These are phyloP conservation scores for Leptosomus discolor DNA, from an alignment of 2,113 vertebrate genomes.

Conservation along the genomic window DNA sequence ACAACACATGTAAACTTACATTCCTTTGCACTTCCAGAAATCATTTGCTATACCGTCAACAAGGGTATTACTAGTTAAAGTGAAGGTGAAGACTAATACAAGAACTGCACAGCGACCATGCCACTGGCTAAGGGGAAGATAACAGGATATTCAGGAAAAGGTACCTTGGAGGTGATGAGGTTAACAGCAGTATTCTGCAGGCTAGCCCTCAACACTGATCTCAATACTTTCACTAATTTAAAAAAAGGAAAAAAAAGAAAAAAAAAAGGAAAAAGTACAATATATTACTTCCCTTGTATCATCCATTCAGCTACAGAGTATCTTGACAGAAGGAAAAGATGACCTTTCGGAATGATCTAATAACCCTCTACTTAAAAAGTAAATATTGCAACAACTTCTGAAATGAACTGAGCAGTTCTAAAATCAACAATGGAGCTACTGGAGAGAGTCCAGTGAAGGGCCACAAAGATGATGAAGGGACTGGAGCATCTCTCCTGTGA, in stretches of 20 bases:
- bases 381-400: neutral
- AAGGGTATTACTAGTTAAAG: neutral
- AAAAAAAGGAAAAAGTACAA: no score
- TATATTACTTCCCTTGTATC: neutral
- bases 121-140: neutral
- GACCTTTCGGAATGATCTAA: neutral
- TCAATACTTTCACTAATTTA: neutral
- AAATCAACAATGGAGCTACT: neutral
- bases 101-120: neutral
- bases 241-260: no score
- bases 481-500: neutral
- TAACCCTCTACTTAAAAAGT: neutral
- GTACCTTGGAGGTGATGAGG: neutral
- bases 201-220: neutral
- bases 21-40: neutral
- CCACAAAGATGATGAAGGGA: neutral
- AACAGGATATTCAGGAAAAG: neutral
- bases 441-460: neutral
- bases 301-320: neutral
- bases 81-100: neutral
- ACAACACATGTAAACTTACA: neutral
- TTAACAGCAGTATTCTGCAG: neutral
- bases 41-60: neutral
- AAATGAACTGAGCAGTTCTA: neutral
- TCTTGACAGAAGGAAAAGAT: neutral